Base-by-base conservation (phyloP, 2,888 invertebrate genomes). In the Ischnura elegans region DNA sequence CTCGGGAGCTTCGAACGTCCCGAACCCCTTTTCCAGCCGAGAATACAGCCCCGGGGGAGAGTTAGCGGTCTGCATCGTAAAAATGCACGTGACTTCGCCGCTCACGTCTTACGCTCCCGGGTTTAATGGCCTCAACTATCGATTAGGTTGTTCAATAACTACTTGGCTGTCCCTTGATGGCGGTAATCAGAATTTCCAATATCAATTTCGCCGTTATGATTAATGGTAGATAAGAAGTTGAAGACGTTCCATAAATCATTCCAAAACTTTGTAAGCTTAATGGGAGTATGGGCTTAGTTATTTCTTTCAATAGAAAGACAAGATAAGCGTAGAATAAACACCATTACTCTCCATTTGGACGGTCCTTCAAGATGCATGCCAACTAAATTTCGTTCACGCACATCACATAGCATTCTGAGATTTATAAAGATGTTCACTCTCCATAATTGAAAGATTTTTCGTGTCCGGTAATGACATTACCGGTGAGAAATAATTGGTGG, bases 61-160 rank as follows among this genome's bases (percentile, higher is more conserved):
- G 76, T 13, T n/a, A 29, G 29, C 76, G 76, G 76, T 16, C 76
- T 76, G 10, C 76, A 36, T 36, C 29, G 36, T 76, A 76, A 76
- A 76, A 76, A 76, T 29, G 29, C 36, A 61, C 61, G 61, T 19
- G 29, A 13, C 13, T 76, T 36, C 25, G 76, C 36, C 25, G 29
- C 16, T 76, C 76, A 76, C 36, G 6, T 76, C 3, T 76, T 76
- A 36, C 13, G 36, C 76, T 25, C 6, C 13, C 8, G 76, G 76
- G 76, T 36, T 76, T 76, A 76, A 76, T 29, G 76, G 36, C 36
- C 76, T 16, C 76, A 36, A 76, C 76, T 36, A 76, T 76, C 76
- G 76, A 36, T 36, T 76, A 76, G 29, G 76, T 76, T 76, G 76
- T 76, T 36, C 76, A 76, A 76, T 76, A 10, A 76, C 76, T 76